These are phyloP conservation scores for Gasteruption jaculator DNA, from an alignment of 2,888 invertebrate genomes.

Conservation along the genomic window DNA sequence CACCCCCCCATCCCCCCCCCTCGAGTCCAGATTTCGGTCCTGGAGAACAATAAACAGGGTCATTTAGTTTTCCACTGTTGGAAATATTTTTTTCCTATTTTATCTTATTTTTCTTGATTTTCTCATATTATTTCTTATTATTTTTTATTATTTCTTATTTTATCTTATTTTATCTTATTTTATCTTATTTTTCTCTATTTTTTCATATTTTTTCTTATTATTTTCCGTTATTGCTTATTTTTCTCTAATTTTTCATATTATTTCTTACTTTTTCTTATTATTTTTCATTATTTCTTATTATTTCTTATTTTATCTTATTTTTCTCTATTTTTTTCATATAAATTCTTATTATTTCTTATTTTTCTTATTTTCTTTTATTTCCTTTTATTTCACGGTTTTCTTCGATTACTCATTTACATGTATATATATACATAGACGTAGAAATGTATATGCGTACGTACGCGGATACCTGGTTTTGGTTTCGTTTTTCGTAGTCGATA, in stretches of 20 bases:
- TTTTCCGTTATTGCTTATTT: conserved; percentile 10
- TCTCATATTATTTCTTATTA: conserved; percentile 10
- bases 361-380: not conserved
- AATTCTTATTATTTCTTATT: conserved; percentile 5
- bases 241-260: not conserved
- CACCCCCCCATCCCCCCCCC: no score
- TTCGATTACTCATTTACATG: conserved; percentile 4
- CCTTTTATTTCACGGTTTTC: conserved; percentile 25
- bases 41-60: no score
- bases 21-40: no score
- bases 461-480: no score
- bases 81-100: no score
- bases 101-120: no score
- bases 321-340: conserved; percentile 26
- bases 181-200: not conserved
- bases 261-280: conserved; percentile 32
- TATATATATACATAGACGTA: no score
- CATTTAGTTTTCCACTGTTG: no score
- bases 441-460: no score
- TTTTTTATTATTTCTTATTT: no score
- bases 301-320: not conserved
- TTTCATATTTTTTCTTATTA: conserved; percentile 32
- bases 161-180: conserved; percentile 38
- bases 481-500: no score
- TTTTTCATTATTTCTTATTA: conserved; percentile 9